Evolutionary conservation across 2,113 vertebrate species (phyloP), one percentile per base, ranked within the genome.

Genomic region (Malurus elegans): DNA sequence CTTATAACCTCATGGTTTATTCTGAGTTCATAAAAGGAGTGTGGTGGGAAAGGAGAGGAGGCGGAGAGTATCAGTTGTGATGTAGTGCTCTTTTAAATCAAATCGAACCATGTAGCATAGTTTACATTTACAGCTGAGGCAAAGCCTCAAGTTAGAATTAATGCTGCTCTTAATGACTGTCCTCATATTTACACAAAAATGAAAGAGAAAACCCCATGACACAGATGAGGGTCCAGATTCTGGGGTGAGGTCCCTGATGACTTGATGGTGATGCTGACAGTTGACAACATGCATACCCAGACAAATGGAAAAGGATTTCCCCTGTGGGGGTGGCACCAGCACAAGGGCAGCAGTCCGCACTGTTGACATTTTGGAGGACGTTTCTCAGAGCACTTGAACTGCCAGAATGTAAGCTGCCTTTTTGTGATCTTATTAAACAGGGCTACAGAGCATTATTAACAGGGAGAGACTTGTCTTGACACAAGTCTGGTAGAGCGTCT

Each of bases 301-400:
- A 60, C 3, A 69, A 40, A 48, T 5, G 8, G 34, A 6, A 9
- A 65, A 72, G 67, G 16, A 16, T 56, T 79, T 91, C 12, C 15
- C 14, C 21, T 58, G 24, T 0, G 0, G 0, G 0, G 6, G 21
- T 54, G 28, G 17, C 50, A 50, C 13, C 19, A 73, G 40, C n/a
- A 67, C 8, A 31, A 75, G 45, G 17, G 14, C 31, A 70, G 31
- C 28, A 72, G 23, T 31, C 34, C 42, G 53, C 72, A 25, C 14
- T 19, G 48, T 32, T 90, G 74, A 54, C 38, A 50, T 82, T 90
- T 57, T 58, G 54, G 20, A 86, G 31, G 36, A 90, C 21, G 26
- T 61, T 90, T 85, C 76, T 92, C 51, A 69, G 44, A 79, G 6
- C 40, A 29, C 73, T 91, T 72, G 58, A 91, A 75, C 69, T 45